Evolutionary conservation across 2,113 vertebrate genomes (phyloP), one percentile per base, ranked within the genome.

Genomic region (Clupea harengus): DNA sequence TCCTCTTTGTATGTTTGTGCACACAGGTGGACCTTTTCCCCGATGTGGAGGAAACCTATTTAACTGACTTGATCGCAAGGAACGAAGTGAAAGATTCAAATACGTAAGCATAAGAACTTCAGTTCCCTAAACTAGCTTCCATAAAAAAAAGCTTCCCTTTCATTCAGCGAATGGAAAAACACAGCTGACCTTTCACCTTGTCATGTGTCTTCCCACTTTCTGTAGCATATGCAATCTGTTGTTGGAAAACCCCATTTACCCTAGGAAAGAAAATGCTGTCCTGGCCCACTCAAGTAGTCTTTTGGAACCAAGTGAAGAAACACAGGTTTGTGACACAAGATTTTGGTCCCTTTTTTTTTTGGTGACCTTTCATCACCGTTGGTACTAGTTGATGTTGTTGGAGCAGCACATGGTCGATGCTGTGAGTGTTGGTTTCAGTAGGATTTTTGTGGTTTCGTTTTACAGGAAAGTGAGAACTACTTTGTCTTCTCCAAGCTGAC

Each of bases 161-260:
- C 39, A 39, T 1, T 39, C 39, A 39, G 39, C 2, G 39, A 39
- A 44, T 81, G 18, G 44, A 39, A 50, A 50, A 82, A 17, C n/a
- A 32, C 72, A 15, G 25, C 72, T 78, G 28, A 78, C 72, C 15
- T 39, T 75, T 78, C 6, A 4, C 54, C 18, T 60, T 60, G 54
- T 78, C 28, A 4, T 78, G 64, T 28, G 64, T 28, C 8, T 47
- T 81, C 45, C 50, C 13, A 88, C 13, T 92, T 81, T 88, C 87
- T 93, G 28, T 92, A 99, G 98, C 87, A 96, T 99, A 93, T 99
- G 97, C 94, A 99, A 99, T 95, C 95, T 97, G 91, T 96, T 99
- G 92, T 93, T 99, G 95, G 97, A 99, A 94, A 97, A 96, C 87
- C 97, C 97, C 72, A 96, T 97, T 89, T 99, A 97, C 92, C 97